Percentiles rank a stretch among this genome's conserved stretches.
These are phyloP conservation scores for Plebejus anna DNA, from an alignment of 2,888 invertebrate species.

Conservation along the genomic window DNA sequence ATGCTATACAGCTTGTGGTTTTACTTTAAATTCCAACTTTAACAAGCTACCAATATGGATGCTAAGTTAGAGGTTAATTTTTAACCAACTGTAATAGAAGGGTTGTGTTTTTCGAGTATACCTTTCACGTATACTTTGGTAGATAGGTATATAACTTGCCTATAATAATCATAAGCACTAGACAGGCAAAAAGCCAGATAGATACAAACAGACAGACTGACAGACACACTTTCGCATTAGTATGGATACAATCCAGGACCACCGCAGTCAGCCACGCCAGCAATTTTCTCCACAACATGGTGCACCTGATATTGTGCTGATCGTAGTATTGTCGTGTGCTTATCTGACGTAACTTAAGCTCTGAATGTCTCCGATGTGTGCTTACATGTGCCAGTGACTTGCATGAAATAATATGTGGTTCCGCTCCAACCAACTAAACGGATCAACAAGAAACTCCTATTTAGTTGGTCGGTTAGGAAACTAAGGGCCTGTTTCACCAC, in stretches of 20 bases:
- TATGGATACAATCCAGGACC: not conserved
- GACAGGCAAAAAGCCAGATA: too few species aligned
- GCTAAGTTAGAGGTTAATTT: not conserved
- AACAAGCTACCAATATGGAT: not conserved
- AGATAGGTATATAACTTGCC: too few species aligned
- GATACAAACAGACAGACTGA: too few species aligned
- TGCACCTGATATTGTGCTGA: constrained; percentile 8
- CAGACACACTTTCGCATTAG: too few species aligned
- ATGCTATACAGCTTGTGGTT: constrained; percentile 8
- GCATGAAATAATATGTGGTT: not conserved
- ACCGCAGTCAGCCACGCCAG: not conserved
- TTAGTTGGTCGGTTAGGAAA: too few species aligned
- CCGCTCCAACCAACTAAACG: too few species aligned
- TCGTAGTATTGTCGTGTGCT: not conserved
- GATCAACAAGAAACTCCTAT: too few species aligned
- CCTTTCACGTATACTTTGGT: too few species aligned
- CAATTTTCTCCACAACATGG: constrained; percentile 11
- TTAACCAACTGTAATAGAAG: too few species aligned
- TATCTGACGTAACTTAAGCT: constrained; percentile 8
- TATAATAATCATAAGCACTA: too few species aligned
- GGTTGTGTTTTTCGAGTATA: too few species aligned
- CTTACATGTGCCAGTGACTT: not conserved
- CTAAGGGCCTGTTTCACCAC: too few species aligned
- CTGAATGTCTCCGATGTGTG: not conserved
- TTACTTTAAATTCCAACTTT: constrained; percentile 37